A percentile compares a stretch with the other conserved stretches of the same genome.
Evolutionary conservation across 2,797 vertebrate species (phyloP).

Genomic region (Enteromius treurensis): DNA sequence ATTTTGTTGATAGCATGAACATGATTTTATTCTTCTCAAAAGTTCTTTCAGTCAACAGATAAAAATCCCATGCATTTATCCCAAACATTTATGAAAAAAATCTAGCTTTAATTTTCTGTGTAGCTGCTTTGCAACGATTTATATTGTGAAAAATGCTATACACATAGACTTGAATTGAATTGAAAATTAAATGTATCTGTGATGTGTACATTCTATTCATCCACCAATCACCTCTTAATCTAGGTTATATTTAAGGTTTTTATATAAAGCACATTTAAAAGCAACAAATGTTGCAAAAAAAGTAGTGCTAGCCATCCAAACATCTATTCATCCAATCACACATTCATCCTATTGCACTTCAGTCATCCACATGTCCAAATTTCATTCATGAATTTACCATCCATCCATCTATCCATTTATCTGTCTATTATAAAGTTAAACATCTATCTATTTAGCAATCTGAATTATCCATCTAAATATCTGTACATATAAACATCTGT

Average conservation of each 20-base stretch:
- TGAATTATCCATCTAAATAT: neutral
- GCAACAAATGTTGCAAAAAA: neutral
- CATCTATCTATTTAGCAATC: neutral
- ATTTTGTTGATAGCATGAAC: neutral
- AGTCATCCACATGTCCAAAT: neutral
- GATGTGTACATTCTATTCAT: neutral
- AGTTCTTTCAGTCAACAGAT: neutral
- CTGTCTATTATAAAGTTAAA: neutral
- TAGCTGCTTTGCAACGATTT: neutral
- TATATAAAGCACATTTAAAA: constrained; percentile 1
- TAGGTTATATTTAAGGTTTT: neutral
- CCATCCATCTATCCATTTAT: neutral
- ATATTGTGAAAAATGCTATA: neutral
- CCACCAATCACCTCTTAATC: neutral
- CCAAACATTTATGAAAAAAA: neutral
- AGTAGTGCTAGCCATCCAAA: neutral
- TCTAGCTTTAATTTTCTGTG: neutral
- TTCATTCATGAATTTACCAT: neutral
- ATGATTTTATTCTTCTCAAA: neutral
- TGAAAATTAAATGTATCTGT: neutral
- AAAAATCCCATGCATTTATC: neutral
- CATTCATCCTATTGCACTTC: neutral
- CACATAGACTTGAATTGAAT: neutral
- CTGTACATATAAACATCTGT: neutral
- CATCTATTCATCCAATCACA: neutral